These are phyloP conservation scores for Rutilus rutilus DNA, from an alignment of 2,113 vertebrate genomes.

Conservation along the genomic window DNA sequence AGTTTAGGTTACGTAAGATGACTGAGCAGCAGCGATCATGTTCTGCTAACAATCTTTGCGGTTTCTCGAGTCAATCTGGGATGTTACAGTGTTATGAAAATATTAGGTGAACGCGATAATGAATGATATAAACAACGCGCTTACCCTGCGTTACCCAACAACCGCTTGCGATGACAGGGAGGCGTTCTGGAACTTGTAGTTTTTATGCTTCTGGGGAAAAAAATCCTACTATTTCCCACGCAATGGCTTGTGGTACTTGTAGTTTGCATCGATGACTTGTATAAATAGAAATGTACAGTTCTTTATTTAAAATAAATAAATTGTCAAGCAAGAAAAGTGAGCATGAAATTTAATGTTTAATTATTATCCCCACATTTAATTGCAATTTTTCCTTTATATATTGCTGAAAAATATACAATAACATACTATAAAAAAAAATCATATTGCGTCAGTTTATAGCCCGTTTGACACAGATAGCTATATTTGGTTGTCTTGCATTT, in stretches of 20 bases:
- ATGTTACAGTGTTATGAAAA: not conserved
- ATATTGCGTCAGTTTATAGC: not conserved
- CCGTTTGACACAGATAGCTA: not conserved
- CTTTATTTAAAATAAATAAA: not conserved
- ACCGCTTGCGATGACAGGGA: slow-evolving; percentile 27
- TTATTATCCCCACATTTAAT: not conserved
- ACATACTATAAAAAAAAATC: not conserved
- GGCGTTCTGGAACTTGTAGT: slow-evolving; percentile 55
- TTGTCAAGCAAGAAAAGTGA: too few relatives aligned
- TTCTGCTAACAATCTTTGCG: not conserved
- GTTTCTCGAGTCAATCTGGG: not conserved
- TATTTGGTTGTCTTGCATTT: not conserved
- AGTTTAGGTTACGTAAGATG: not conserved
- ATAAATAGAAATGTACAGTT: not conserved
- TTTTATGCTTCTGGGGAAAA: not conserved
- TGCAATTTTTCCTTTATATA: not conserved
- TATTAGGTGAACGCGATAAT: too few relatives aligned
- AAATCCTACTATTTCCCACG: slow-evolving; percentile 28
- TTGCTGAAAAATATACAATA: not conserved
- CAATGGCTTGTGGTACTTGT: slow-evolving; percentile 39
- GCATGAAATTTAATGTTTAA: too few relatives aligned
- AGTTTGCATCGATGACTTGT: not conserved
- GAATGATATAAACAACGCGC: not conserved
- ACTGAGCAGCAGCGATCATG: not conserved
- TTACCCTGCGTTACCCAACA: slow-evolving; percentile 39